Base-by-base conservation (phyloP, 2,888 invertebrate species). In the Podabrus alpinus region DNA sequence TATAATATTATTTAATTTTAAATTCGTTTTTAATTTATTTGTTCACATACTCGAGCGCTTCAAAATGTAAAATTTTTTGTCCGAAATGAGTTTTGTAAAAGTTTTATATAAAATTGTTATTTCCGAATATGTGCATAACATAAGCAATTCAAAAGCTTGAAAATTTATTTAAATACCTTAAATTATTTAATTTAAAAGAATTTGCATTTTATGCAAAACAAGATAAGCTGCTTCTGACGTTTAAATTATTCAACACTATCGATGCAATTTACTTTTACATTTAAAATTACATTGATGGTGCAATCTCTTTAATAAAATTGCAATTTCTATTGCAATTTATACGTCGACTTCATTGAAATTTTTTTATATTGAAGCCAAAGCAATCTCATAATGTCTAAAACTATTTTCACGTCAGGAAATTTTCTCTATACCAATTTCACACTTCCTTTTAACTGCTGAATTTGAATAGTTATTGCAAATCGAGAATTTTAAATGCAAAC, bases 381-480 rank as follows among this genome's bases (percentile, higher is more conserved):
- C 45, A 45, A 45, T 45, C 45, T 45, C 45, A 45, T 45, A 45
- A 45, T 45, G 45, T 45, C 45, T 45, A 45, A 45, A 45, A 45
- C 45, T 45, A 45, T 45, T 45, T 45, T 45, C 45, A 45, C 45
- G 45, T 45, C 45, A 45, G 45, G 45, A 45, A 45, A 64, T 64
- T 64, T 64, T 64, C 62, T 15, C 21, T 64, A n/a, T 19, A 17
- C 16, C 17, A 64, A 64, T 64, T 19, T 64, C 62, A 13, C 19
- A 16, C 15, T 64, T 64, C 16, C 62, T 64, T 64, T 64, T 64
- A 64, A 64, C 21, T 64, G 62, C 19, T 64, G 45, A 45, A 45
- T 45, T 45, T 64, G 19, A 64, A 64, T 64, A 64, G 62, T 64
- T 64, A 64, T 64, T 64, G 62, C 19, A 64, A 64, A 64, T 19